Conservation (phyloP, 1,140 invertebrate genomes). For the Neotoxoptera formosana region DNA sequence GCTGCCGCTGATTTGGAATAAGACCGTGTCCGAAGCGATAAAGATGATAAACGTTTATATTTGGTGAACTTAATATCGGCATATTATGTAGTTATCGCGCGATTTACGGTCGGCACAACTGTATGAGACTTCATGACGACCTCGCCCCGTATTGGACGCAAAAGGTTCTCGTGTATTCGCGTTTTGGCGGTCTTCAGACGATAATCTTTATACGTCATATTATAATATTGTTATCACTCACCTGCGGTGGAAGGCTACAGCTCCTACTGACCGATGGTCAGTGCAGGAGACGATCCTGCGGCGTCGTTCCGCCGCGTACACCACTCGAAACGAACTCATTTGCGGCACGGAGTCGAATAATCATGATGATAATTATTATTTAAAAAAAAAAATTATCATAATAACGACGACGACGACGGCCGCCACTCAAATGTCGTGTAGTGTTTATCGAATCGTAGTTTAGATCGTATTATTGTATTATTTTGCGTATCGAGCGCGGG, state of each 20-base stretch:
- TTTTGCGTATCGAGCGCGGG: background rate
- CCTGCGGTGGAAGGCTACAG: background rate
- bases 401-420: background rate
- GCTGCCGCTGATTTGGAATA: background rate
- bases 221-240: background rate
- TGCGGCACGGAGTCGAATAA: background rate
- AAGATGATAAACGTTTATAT: too few species aligned
- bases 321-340: background rate
- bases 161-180: background rate
- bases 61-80: background rate
- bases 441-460: too few species aligned
- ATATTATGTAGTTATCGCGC: background rate
- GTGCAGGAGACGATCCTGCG: background rate
- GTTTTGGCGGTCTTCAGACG: background rate
- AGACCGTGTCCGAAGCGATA: background rate
- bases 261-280: too few species aligned
- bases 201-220: background rate
- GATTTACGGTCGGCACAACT: background rate
- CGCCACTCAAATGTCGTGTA: too few species aligned
- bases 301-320: background rate
- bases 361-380: background rate
- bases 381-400: background rate
- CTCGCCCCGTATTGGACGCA: too few species aligned
- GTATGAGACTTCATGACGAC: background rate
- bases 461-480: too few species aligned